Conservation (phyloP, 2,797 vertebrate genomes). For the Micrastur ruficollis region DNA sequence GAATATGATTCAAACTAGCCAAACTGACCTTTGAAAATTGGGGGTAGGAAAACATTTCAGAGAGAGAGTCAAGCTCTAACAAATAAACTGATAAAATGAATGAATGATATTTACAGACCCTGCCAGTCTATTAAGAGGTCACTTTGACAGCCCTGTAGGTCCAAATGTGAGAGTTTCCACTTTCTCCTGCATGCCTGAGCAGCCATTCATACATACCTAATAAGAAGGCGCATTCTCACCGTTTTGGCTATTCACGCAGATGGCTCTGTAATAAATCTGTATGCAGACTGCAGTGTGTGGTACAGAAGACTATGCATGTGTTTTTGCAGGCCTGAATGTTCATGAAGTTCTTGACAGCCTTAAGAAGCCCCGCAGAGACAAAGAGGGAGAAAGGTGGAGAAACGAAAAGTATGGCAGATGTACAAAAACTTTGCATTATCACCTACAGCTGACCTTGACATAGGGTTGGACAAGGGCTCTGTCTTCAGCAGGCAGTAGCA, state of each 20-base stretch:
- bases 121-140: constrained; percentile 11
- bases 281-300: not conserved
- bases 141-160: not conserved
- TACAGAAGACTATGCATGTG: not conserved
- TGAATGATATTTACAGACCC: constrained; percentile 11
- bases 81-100: constrained; percentile 46
- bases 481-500: not conserved
- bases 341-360: not conserved
- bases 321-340: not conserved
- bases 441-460: not conserved
- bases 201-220: not conserved
- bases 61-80: constrained; percentile 4
- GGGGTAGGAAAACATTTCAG: constrained; percentile 34
- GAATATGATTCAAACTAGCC: not conserved
- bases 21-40: constrained; percentile 55
- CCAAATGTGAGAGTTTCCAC: not conserved
- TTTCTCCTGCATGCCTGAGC: not conserved
- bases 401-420: not conserved
- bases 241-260: not conserved
- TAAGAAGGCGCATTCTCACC: not conserved
- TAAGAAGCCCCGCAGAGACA: not conserved
- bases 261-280: not conserved
- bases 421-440: not conserved
- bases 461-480: not conserved
- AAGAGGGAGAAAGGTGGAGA: not conserved